Conservation (phyloP, 2,113 vertebrate genomes). For the Hydrolagus affinis region DNA sequence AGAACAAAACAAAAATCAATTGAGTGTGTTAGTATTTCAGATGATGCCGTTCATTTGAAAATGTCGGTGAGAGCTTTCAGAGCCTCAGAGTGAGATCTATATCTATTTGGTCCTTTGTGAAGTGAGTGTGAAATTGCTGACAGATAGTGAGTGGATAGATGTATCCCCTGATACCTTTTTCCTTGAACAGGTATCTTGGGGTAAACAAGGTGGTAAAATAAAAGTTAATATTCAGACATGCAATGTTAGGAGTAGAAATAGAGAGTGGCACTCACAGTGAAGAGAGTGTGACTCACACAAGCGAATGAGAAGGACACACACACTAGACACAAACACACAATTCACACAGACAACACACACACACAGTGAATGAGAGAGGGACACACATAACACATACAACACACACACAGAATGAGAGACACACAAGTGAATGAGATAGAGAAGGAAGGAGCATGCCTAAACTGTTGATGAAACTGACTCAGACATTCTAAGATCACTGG, state of each 20-base stretch:
- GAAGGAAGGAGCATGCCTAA: not conserved
- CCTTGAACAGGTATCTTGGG: not conserved
- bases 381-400: not conserved
- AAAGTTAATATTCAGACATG: slow-evolving; percentile 7
- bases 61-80: not conserved
- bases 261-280: not conserved
- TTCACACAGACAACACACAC: too few species aligned
- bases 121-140: not conserved
- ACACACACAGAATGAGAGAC: not conserved
- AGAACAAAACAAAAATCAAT: not conserved
- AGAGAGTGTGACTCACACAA: not conserved
- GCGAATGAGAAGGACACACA: not conserved
- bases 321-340: too few species aligned
- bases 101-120: not conserved
- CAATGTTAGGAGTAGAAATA: not conserved
- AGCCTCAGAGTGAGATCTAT: not conserved
- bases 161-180: not conserved
- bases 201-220: not conserved
- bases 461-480: too few species aligned
- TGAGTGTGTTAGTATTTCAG: slow-evolving; percentile 6
- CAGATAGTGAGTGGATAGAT: not conserved
- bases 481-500: too few species aligned
- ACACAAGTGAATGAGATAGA: not conserved
- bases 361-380: not conserved
- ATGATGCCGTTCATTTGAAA: not conserved